phyloP scores from a whole-genome alignment of 2,888 invertebrate species.

The Scaptomyza tumidula region DNA sequence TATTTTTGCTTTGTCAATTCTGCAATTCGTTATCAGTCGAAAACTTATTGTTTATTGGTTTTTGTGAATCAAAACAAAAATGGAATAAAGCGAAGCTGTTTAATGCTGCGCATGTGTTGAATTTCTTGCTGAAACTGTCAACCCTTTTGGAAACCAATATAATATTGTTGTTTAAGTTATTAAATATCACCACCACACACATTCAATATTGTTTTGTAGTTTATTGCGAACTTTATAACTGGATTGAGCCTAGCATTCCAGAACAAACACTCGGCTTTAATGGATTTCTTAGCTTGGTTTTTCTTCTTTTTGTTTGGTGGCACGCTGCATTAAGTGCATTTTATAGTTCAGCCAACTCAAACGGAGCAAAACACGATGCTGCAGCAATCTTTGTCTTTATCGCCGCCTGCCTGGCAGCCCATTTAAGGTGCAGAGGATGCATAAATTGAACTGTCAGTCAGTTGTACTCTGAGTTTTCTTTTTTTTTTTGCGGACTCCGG shows the following conservation, averaged over 20 bases:
- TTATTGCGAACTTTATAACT: slow-evolving; percentile 3
- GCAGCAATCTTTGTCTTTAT: slow-evolving; percentile 76
- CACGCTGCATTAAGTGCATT: slow-evolving; percentile 79
- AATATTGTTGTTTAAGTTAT: neutral
- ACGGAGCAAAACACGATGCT: slow-evolving; percentile 57
- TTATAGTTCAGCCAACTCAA: slow-evolving; percentile 71
- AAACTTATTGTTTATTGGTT: neutral
- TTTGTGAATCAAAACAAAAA: neutral
- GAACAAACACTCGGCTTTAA: slow-evolving; percentile 38
- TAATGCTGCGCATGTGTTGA: neutral
- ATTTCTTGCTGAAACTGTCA: neutral
- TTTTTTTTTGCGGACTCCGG: slow-evolving; percentile 15
- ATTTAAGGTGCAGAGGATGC: slow-evolving; percentile 70
- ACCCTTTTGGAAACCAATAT: neutral
- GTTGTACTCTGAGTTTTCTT: slow-evolving; percentile 1
- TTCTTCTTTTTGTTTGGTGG: slow-evolving; percentile 24
- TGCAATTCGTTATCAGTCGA: neutral
- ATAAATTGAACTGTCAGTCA: slow-evolving; percentile 80
- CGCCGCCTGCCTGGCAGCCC: slow-evolving; percentile 52
- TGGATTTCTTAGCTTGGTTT: slow-evolving; percentile 36
- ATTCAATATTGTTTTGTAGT: neutral
- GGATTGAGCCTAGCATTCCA: slow-evolving; percentile 32
- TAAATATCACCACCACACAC: neutral
- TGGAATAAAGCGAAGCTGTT: too few relatives aligned
- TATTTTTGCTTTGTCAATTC: neutral